These are phyloP conservation scores for Verasper variegatus DNA, from an alignment of 2,113 vertebrate species.

Conservation along the genomic window DNA sequence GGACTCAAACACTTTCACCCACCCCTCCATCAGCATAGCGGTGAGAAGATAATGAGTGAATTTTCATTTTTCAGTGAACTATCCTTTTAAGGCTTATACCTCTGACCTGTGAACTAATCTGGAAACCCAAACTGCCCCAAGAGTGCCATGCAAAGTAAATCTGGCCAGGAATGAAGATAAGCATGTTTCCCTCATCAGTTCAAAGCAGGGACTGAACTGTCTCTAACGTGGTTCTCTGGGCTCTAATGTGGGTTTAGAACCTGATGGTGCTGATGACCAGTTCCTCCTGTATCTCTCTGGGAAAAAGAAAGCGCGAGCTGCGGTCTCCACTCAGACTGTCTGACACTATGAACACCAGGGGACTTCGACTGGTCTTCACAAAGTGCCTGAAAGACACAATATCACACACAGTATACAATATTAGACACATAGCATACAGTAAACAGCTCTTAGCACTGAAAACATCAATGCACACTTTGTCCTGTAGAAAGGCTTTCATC, in stretches of 20 bases:
- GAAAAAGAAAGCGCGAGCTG: slow-evolving; percentile 89
- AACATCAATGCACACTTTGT: background rate
- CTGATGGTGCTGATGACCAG: slow-evolving; percentile 86
- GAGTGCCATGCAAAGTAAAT: background rate
- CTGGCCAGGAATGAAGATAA: background rate
- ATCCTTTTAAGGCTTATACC: too few species aligned
- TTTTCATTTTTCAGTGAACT: too few species aligned
- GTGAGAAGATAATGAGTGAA: too few species aligned
- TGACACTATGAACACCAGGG: slow-evolving; percentile 91
- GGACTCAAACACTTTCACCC: too few species aligned
- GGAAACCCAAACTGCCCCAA: too few species aligned
- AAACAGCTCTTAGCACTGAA: background rate
- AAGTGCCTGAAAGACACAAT: slow-evolving; percentile 81
- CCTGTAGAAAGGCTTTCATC: background rate
- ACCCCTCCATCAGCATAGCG: too few species aligned
- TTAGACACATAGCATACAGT: background rate
- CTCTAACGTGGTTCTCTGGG: background rate
- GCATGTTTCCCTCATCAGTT: background rate
- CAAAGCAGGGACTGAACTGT: background rate
- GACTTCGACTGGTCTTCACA: slow-evolving; percentile 84
- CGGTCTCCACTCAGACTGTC: slow-evolving; percentile 89
- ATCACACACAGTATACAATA: background rate
- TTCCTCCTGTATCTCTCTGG: slow-evolving; percentile 88
- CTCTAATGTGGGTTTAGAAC: slow-evolving; percentile 67
- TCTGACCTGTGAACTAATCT: too few species aligned